phyloP scores from a whole-genome alignment of 2,888 invertebrate genomes.

The Hypsopygia costalis region DNA sequence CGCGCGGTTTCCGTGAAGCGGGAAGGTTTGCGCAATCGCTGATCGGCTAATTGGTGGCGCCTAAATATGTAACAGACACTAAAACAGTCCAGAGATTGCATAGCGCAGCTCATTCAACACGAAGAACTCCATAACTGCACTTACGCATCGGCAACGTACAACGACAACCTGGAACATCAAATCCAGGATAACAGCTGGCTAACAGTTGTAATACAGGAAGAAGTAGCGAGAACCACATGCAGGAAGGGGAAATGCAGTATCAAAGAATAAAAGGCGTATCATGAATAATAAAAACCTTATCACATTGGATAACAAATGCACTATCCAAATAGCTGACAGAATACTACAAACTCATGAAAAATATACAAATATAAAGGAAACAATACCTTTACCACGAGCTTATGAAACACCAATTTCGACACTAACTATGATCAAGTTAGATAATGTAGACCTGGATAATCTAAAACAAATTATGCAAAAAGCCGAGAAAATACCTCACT shows the following conservation, averaged over 20 bases:
- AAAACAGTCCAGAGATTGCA: slow-evolving; percentile 19
- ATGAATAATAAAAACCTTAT: too few relatives aligned
- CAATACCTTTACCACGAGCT: slow-evolving; percentile 19
- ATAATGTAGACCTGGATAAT: too few relatives aligned
- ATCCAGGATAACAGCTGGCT: too few relatives aligned
- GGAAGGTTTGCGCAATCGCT: too few relatives aligned
- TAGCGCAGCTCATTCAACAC: too few relatives aligned
- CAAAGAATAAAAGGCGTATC: slow-evolving; percentile 19
- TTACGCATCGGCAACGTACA: slow-evolving; percentile 8
- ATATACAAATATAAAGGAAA: too few relatives aligned
- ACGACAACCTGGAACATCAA: slow-evolving; percentile 22
- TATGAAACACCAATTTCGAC: slow-evolving; percentile 12
- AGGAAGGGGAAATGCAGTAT: slow-evolving; percentile 19
- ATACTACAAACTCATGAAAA: slow-evolving; percentile 14
- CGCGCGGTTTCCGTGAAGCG: too few relatives aligned
- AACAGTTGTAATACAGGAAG: slow-evolving; percentile 22
- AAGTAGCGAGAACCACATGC: slow-evolving; percentile 23
- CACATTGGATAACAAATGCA: slow-evolving; percentile 18
- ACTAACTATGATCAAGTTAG: slow-evolving; percentile 12
- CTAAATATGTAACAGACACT: too few relatives aligned
- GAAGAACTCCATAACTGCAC: slow-evolving; percentile 24
- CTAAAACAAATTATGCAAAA: slow-evolving; percentile 13
- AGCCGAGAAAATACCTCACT: slow-evolving; percentile 4
- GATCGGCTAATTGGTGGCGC: too few relatives aligned
- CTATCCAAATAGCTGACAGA: too few relatives aligned